Evolutionary conservation across 1,140 invertebrate genomes (phyloP).

Genomic region (Papilio glaucus): DNA sequence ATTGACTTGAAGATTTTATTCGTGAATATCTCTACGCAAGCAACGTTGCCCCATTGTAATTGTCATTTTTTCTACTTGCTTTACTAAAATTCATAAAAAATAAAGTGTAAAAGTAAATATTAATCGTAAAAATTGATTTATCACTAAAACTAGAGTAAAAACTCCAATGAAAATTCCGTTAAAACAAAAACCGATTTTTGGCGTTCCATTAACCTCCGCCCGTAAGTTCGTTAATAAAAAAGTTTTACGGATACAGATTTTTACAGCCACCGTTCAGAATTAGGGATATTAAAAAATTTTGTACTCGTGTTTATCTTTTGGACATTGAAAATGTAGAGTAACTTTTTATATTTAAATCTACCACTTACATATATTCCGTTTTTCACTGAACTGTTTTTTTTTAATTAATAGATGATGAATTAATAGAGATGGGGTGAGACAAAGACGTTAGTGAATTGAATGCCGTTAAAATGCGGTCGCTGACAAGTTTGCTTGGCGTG

Average conservation of each 20-base stretch:
- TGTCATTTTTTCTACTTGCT: too few relatives aligned
- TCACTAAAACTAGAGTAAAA: background rate
- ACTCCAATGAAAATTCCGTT: background rate
- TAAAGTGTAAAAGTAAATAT: background rate
- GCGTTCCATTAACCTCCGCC: background rate
- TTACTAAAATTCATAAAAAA: background rate
- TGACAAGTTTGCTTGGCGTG: too few relatives aligned
- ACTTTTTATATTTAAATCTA: background rate
- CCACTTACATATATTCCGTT: too few relatives aligned
- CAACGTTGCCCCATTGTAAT: too few relatives aligned
- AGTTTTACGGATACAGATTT: conserved; percentile 19
- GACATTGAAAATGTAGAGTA: background rate
- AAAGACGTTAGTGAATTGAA: too few relatives aligned
- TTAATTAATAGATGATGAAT: too few relatives aligned
- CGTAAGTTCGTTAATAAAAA: conserved; percentile 34
- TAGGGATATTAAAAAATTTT: conserved; percentile 17
- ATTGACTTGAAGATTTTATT: too few relatives aligned
- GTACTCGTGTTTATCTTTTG: background rate
- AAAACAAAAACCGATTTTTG: conserved; percentile 27
- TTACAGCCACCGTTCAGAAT: conserved; percentile 19
- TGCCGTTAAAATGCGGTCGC: too few relatives aligned
- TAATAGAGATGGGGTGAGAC: too few relatives aligned
- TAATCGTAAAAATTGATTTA: conserved; percentile 6
- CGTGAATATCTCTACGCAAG: too few relatives aligned
- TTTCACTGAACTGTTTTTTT: background rate